These are phyloP conservation scores for Eriosoma lanigerum DNA, from an alignment of 1,140 invertebrate genomes.

Conservation along the genomic window DNA sequence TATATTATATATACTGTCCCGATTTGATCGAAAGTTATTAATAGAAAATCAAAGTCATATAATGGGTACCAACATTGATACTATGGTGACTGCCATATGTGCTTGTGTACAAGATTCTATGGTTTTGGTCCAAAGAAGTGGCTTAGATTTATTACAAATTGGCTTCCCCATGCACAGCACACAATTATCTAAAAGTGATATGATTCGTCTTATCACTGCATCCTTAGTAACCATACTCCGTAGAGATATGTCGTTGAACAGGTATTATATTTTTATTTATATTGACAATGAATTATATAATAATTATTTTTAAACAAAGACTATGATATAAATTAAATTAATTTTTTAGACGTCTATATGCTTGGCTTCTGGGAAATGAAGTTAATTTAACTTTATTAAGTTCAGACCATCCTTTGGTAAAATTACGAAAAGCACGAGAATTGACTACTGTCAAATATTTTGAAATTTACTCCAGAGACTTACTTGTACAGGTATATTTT, in stretches of 20 bases:
- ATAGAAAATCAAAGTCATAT: slow-evolving; percentile 85
- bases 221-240: slow-evolving; percentile 81
- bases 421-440: slow-evolving; percentile 57
- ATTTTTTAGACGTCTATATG: slow-evolving; percentile 70
- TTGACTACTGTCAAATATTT: slow-evolving; percentile 66
- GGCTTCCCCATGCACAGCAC: slow-evolving; percentile 86
- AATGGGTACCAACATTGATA: slow-evolving; percentile 82
- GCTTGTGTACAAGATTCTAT: slow-evolving; percentile 77
- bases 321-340: not conserved
- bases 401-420: slow-evolving; percentile 58
- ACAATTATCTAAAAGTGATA: slow-evolving; percentile 73
- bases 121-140: slow-evolving; percentile 83
- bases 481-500: slow-evolving; percentile 63
- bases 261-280: slow-evolving; percentile 59
- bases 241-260: slow-evolving; percentile 89
- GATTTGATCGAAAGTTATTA: slow-evolving; percentile 79
- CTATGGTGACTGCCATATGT: slow-evolving; percentile 75
- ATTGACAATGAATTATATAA: too few relatives aligned
- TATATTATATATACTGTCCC: slow-evolving; percentile 76
- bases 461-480: slow-evolving; percentile 71
- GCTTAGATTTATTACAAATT: slow-evolving; percentile 79
- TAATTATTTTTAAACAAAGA: too few relatives aligned
- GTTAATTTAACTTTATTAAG: slow-evolving; percentile 64
- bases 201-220: slow-evolving; percentile 76
- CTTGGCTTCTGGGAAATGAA: slow-evolving; percentile 80